Evolutionary conservation across 2,797 vertebrate genomes (phyloP), one percentile per base, ranked within the genome.

Genomic region (Smutsia gigantea): DNA sequence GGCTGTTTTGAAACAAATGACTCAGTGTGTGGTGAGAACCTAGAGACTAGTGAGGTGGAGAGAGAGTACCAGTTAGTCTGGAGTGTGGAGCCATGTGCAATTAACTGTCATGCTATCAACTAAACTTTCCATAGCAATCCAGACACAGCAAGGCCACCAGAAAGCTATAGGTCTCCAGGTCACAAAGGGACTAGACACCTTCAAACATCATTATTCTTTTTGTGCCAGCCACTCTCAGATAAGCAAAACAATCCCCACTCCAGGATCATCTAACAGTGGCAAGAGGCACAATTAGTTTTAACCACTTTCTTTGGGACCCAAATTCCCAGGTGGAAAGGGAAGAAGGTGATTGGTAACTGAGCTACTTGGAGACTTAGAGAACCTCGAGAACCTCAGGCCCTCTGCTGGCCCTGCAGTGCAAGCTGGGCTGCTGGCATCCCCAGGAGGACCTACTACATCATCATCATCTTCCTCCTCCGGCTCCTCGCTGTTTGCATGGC

Each of bases 391-490:
- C 1, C 51, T 97, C 96, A 97, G 97, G 94, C 95, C 92, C 95
- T 98, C 98, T 90, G 97, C 53, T 3, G 81, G 97, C 97, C 91
- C 94, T 86, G 83, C 90, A 51, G 97, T 46, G 96, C 96, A 95
- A 1, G 82, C 89, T 93, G 7, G 64, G 72, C 68, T 5, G 17
- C 13, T 0, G 81, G 92, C 69, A 95, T 0, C 0, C 85, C 96
- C 15, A 0, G 92, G 93, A 83, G 96, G 55, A 99, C 99, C 98
- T 99, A 99, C 99, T 98, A 98, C 98, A 96, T 98, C 98, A 98
- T 98, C 98, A 97, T 98, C 98, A 98, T 99, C 98, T 97, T 99
- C 98, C 97, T 98, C 98, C 96, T 99, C 98, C 98, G 98, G 97
- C 94, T 99, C 99, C 64, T 99, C 98, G 57, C 97, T 98, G 98